Conservation (phyloP, 2,888 invertebrate species). For the Troilus luridus region DNA sequence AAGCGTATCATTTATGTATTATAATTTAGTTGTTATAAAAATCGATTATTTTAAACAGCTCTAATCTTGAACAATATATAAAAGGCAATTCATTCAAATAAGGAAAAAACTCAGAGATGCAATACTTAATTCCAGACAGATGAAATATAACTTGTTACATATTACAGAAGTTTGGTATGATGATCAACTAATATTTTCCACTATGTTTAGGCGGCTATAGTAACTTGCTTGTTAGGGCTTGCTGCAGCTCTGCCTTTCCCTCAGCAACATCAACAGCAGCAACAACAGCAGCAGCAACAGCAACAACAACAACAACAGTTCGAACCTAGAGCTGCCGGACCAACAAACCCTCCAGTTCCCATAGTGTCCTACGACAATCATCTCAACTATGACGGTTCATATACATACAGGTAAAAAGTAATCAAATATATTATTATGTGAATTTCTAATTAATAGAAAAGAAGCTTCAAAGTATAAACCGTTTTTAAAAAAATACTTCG, state of each 20-base stretch:
- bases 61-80: no score
- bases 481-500: no score
- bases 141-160: background rate
- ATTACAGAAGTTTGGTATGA: background rate
- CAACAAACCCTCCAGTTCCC: conserved; percentile 70
- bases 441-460: background rate
- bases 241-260: conserved; percentile 53
- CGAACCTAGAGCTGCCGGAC: conserved; percentile 55
- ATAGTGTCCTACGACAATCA: conserved; percentile 75
- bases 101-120: no score
- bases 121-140: no score
- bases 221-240: conserved; percentile 53
- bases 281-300: conserved; percentile 43
- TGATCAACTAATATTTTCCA: background rate
- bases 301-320: conserved; percentile 55
- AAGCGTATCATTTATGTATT: no score
- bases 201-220: conserved; percentile 37
- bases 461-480: no score
- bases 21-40: no score
- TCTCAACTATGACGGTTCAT: conserved; percentile 77
- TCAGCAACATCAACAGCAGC: conserved; percentile 54
- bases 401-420: conserved; percentile 74
- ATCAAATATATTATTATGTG: background rate
- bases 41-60: no score
- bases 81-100: no score